phyloP scores from a whole-genome alignment of 2,888 invertebrate species.

The Eupithecia dodoneata region DNA sequence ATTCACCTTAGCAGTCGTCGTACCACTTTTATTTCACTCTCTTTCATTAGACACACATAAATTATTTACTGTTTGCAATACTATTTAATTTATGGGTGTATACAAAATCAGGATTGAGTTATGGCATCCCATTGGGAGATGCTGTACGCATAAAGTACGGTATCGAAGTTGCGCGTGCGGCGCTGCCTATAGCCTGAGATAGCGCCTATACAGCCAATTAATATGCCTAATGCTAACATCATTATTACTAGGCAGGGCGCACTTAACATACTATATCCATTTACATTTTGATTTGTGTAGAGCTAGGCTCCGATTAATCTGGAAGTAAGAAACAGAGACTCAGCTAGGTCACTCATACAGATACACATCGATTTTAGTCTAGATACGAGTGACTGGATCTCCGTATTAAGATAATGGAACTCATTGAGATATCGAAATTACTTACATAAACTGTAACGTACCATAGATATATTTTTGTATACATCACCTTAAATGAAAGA shows the following conservation, averaged over 20 bases:
- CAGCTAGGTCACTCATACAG: constrained; percentile 22
- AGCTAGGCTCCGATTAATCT: constrained; percentile 80
- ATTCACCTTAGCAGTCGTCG: constrained; percentile 62
- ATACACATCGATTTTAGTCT: background rate
- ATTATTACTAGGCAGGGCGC: constrained; percentile 82
- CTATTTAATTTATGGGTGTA: constrained; percentile 50
- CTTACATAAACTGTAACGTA: too few relatives aligned
- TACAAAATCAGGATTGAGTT: constrained; percentile 46
- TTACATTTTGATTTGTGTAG: constrained; percentile 84
- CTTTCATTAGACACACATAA: constrained; percentile 66
- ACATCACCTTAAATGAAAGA: too few relatives aligned
- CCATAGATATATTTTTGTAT: too few relatives aligned
- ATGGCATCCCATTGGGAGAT: constrained; percentile 52
- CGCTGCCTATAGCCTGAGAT: constrained; percentile 68
- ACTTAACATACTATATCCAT: constrained; percentile 84
- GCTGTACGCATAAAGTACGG: constrained; percentile 31
- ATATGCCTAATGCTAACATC: constrained; percentile 85
- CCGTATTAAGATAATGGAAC: background rate
- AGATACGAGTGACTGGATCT: background rate
- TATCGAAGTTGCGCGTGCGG: constrained; percentile 54
- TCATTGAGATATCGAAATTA: background rate
- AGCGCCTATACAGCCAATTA: constrained; percentile 80
- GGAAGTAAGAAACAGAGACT: constrained; percentile 53
- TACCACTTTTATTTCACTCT: constrained; percentile 59
- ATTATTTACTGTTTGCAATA: constrained; percentile 61